phyloP scores from a whole-genome alignment of 2,113 vertebrate genomes.

The Anseranas semipalmata region DNA sequence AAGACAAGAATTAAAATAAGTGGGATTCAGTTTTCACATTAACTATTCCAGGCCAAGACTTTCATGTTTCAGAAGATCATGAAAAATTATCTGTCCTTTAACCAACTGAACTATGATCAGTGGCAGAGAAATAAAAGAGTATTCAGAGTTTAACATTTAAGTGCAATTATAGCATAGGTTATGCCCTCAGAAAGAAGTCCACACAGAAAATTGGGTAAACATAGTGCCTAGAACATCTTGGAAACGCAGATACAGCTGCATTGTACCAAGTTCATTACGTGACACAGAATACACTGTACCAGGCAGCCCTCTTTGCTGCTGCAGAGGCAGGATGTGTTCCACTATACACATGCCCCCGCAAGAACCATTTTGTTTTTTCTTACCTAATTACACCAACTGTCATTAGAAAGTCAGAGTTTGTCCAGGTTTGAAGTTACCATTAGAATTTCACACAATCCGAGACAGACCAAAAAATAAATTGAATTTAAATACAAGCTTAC shows the following conservation, averaged over 20 bases:
- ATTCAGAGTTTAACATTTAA: neutral
- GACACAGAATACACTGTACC: neutral
- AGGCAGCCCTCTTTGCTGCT: neutral
- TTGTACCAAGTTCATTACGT: neutral
- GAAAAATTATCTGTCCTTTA: neutral
- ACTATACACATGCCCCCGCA: fast-evolving
- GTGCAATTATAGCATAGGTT: neutral
- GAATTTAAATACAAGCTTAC: neutral
- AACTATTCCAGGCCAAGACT: neutral
- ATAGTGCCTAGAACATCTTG: neutral
- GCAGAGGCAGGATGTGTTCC: neutral
- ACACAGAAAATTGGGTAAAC: neutral
- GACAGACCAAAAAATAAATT: neutral
- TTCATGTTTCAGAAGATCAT: neutral
- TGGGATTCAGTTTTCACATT: neutral
- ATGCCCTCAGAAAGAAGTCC: neutral
- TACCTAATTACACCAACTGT: neutral
- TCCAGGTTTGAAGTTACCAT: neutral
- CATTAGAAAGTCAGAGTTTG: neutral
- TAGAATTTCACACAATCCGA: neutral
- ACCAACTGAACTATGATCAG: neutral
- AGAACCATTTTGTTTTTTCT: neutral
- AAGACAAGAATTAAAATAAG: neutral
- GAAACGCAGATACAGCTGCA: neutral
- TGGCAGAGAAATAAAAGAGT: neutral